Evolutionary conservation across 2,888 invertebrate genomes (phyloP), one percentile per base, ranked within the genome.

Genomic region (Agrotis exclamationis): DNA sequence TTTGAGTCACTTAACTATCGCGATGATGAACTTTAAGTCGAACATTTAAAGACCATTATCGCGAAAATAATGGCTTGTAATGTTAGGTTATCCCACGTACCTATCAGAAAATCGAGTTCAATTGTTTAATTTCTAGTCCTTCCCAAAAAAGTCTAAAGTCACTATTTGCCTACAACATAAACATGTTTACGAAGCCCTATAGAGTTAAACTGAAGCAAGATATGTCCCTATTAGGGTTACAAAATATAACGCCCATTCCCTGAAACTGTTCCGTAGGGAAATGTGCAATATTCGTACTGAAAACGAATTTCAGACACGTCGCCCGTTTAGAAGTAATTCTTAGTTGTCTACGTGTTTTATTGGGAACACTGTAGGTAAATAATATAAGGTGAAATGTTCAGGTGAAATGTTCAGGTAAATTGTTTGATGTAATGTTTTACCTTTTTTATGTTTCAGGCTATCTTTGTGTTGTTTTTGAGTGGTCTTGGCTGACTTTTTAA

Each of bases 161-260:
- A 16, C 50, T 4, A 51, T 59, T 69, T 53, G n/a, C 22, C 81
- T 39, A 67, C 74, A 69, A 80, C 85, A 81, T 77, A 81, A 77
- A 76, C 75, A 83, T 85, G 78, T 88, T 88, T 85, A 86, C 82
- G 73, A 70, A 84, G 76, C 85, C 86, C 86, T 76, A 84, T 76
- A 87, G 85, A 83, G 82, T 83, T 73, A 83, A 83, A 85, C 70
- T 74, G 79, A 74, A 75, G 82, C 76, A 69, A 88, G 85, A 87
- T 89, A 87, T 87, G 85, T 81, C 73, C 80, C 87, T 90, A 91
- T 92, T 91, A 92, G 86, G 82, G 82, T 82, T 80, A 79, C 88
- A 87, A 90, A 86, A 90, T 90, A 89, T 88, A 87, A 83, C 88
- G 83, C 83, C 87, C 86, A 88, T 90, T 89, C 79, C 63, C 81